These are phyloP conservation scores for Littorina saxatilis DNA, from an alignment of 1,140 invertebrate species.

Conservation along the genomic window DNA sequence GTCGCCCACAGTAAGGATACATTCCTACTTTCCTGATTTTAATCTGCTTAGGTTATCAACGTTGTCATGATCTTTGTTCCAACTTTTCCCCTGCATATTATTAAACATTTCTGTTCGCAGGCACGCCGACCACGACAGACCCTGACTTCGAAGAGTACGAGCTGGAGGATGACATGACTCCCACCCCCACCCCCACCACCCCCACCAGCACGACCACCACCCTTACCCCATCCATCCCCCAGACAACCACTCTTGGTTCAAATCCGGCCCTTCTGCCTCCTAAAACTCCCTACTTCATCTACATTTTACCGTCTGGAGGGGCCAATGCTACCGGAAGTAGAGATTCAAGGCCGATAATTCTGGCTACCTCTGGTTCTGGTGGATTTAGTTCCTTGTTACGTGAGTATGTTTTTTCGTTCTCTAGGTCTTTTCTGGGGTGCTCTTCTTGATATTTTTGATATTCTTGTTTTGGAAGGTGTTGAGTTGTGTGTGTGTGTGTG, in stretches of 20 bases:
- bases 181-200: neutral
- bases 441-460: no score
- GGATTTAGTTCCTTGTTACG: neutral
- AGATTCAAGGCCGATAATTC: neutral
- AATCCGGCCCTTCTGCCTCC: neutral
- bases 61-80: no score
- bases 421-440: no score
- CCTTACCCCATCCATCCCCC: neutral
- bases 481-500: constrained; percentile 11
- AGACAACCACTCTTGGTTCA: neutral
- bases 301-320: neutral
- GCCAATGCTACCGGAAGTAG: neutral
- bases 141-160: constrained; percentile 5
- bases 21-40: no score
- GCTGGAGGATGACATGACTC: neutral
- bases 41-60: no score
- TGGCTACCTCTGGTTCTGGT: neutral
- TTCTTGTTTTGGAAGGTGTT: no score
- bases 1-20: no score
- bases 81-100: no score
- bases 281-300: neutral
- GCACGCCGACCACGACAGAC: neutral
- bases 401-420: neutral
- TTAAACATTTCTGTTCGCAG: neutral
- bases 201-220: neutral